Percentiles rank a stretch among this genome's conserved stretches.
Evolutionary conservation across 2,888 invertebrate genomes (phyloP).

Genomic region (Polyploca ridens): DNA sequence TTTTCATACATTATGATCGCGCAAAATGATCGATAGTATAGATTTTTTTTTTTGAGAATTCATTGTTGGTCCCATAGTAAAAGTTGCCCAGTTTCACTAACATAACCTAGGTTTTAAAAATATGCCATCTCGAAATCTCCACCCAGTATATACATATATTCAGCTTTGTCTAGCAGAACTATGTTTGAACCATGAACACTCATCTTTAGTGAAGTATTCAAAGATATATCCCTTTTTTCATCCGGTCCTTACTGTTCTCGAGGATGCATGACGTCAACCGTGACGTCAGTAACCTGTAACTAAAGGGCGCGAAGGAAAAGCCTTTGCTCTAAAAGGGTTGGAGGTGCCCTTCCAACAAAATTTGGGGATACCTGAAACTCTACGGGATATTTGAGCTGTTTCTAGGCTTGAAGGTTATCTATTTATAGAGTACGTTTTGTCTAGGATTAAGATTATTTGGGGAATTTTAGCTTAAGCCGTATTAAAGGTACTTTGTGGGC

Average conservation of each 20-base stretch:
- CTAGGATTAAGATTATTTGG: not conserved
- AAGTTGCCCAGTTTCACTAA: too few species aligned
- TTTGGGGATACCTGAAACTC: not conserved
- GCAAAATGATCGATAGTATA: too few species aligned
- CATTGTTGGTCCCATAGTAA: too few species aligned
- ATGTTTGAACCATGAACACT: not conserved
- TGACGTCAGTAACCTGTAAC: not conserved
- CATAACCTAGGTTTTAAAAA: too few species aligned
- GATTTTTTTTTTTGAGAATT: too few species aligned
- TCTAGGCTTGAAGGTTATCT: not conserved
- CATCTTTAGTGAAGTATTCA: not conserved
- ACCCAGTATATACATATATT: too few species aligned
- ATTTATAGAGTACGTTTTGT: not conserved
- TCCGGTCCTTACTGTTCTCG: not conserved
- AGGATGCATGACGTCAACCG: not conserved
- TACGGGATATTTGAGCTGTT: not conserved
- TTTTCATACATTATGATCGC: too few species aligned
- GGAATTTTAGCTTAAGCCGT: not conserved
- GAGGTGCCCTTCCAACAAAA: not conserved
- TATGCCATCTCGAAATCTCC: too few species aligned
- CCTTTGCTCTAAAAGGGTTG: slow-evolving; percentile 3
- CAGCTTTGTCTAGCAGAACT: too few species aligned
- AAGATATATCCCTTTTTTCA: not conserved
- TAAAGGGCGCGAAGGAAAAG: not conserved
- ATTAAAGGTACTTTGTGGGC: too few species aligned